phyloP scores from a whole-genome alignment of 2,888 invertebrate species.

The Calameuta filiformis region DNA sequence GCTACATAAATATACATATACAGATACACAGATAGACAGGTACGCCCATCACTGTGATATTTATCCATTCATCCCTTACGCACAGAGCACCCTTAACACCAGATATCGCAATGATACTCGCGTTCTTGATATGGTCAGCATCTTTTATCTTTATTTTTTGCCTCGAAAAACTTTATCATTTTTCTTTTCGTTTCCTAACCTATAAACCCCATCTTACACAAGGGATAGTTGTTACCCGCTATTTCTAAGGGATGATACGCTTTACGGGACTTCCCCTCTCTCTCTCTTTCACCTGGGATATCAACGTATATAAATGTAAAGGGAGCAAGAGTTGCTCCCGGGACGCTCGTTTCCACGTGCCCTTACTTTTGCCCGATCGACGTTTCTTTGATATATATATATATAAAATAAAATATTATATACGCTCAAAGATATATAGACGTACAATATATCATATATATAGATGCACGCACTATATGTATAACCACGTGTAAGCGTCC shows the following conservation, averaged over 20 bases:
- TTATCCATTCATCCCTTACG: neutral
- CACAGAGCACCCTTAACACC: neutral
- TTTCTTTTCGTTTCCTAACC: neutral
- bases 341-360: slow-evolving; percentile 50
- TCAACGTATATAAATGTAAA: slow-evolving; percentile 31
- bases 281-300: slow-evolving; percentile 9
- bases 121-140: neutral
- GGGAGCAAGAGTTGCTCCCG: slow-evolving; percentile 50
- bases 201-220: neutral
- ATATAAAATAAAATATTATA: slow-evolving; percentile 14
- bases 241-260: neutral
- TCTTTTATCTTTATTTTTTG: neutral
- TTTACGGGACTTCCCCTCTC: neutral
- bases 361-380: slow-evolving; percentile 41
- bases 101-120: neutral
- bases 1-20: too few relatives aligned
- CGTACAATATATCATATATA: neutral
- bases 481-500: neutral
- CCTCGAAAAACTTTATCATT: neutral
- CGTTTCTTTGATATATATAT: slow-evolving; percentile 12
- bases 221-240: neutral
- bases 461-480: neutral
- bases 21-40: neutral
- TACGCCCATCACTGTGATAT: neutral
- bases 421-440: neutral